Conservation (phyloP, 2,797 vertebrate genomes). For the Argyrosomus regius region DNA sequence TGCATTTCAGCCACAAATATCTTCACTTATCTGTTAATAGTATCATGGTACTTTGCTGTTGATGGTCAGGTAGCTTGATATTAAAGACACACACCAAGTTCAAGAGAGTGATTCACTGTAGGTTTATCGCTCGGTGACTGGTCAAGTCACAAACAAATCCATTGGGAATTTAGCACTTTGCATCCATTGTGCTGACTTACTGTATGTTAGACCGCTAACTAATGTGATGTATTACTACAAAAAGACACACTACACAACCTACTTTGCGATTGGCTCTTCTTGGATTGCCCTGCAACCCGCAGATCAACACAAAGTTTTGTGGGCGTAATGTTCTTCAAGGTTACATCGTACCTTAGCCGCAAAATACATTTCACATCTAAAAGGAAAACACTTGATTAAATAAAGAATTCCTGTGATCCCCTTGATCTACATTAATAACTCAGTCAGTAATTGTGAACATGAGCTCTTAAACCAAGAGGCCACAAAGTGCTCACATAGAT, state of each 20-base stretch:
- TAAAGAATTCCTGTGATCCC: not conserved
- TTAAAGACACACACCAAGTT: not conserved
- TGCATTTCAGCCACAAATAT: not conserved
- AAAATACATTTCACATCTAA: not conserved
- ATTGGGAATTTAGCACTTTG: not conserved
- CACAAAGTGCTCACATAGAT: not conserved
- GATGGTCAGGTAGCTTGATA: not conserved
- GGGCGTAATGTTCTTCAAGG: not conserved
- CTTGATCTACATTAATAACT: not conserved
- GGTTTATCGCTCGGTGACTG: not conserved
- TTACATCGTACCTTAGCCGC: not conserved
- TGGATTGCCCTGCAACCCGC: not conserved
- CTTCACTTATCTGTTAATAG: not conserved
- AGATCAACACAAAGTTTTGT: not conserved
- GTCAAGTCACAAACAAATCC: not conserved
- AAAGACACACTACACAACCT: not conserved
- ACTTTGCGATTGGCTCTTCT: not conserved
- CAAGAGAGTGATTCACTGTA: not conserved
- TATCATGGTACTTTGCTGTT: not conserved
- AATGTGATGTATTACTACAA: not conserved
- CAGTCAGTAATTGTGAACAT: slow-evolving; percentile 1
- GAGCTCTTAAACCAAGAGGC: not conserved
- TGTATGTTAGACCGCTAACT: not conserved
- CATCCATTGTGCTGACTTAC: not conserved
- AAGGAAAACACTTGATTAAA: not conserved